phyloP scores from a whole-genome alignment of 2,797 vertebrate genomes.

The Heterohyrax brucei region DNA sequence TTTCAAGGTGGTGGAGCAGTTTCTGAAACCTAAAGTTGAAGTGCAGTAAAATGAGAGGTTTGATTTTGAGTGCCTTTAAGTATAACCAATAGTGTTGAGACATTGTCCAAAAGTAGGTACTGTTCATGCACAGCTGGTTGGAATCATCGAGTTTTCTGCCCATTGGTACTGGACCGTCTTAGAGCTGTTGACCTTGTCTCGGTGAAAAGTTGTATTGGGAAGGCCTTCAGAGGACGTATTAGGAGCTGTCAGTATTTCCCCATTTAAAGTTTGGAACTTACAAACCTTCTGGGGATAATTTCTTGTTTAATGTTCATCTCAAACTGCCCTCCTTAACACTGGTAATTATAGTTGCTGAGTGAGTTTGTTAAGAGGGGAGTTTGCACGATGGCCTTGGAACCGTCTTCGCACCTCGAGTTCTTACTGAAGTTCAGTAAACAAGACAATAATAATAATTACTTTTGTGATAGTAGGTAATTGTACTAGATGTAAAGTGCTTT shows the following conservation, averaged over 20 bases:
- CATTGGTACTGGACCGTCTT: neutral
- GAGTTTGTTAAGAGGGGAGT: constrained; percentile 45
- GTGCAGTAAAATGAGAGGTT: neutral
- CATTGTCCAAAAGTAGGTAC: neutral
- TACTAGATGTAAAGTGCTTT: constrained; percentile 79
- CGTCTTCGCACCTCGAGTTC: constrained; percentile 76
- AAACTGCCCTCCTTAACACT: constrained; percentile 63
- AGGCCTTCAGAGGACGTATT: neutral
- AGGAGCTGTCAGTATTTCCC: constrained; percentile 59
- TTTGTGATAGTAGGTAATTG: constrained; percentile 78
- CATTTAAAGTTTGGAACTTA: constrained; percentile 69
- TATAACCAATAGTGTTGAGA: neutral
- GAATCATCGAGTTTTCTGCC: constrained; percentile 14
- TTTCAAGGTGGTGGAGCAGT: constrained; percentile 62
- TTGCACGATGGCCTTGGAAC: constrained; percentile 56
- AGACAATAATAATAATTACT: constrained; percentile 80
- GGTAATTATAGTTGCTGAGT: constrained; percentile 68
- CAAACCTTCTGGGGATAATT: constrained; percentile 73
- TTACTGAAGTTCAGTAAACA: constrained; percentile 78
- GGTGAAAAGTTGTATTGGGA: neutral
- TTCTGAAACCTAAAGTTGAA: constrained; percentile 53
- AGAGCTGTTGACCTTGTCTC: neutral
- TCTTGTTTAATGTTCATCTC: constrained; percentile 73
- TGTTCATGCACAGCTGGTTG: neutral
- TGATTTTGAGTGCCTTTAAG: neutral